Evolutionary conservation across 64 coral and sea anemone genomes (phyloP), one percentile per base, ranked within the genome.

Genomic region (Actinia equina): DNA sequence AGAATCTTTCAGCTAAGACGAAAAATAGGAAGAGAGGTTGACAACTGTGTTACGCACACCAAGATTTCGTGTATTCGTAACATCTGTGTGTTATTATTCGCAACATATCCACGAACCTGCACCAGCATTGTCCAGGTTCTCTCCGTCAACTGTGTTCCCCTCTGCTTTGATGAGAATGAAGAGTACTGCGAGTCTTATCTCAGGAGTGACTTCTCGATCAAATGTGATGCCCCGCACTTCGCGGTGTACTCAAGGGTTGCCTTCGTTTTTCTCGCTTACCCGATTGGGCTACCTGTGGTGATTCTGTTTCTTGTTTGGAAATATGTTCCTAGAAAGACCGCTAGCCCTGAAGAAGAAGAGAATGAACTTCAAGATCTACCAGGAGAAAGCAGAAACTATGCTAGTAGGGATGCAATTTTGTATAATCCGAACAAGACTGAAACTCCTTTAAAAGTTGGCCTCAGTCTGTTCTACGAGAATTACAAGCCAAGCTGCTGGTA

Each of bases 401-500:
- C 44, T 5, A 37, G 30, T 37, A 1, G 30, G 6, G 20, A 6
- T 17, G 76, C 76, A 45, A 43, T 78, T 18, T 17, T 45, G 26
- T 78, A 43, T 19, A 78, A 16, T 11, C 5, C 76, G 43, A 43
- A 14, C 15, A 16, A 41, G 15, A 18, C 76, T 5, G 27, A 78
- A 78, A 43, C 76, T 4, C 76, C 76, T 11, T 78, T 78, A 0
- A 78, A 78, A 78, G 20, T 41, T 43, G 94, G 94, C 8, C 83
- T 95, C 30, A 88, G 89, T 65, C 88, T 95, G 67, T 91, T 95
- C 74, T 92, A 86, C 51, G 94, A 95, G 89, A 95, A 95, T 71
- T 95, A 95, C 61, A 91, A 91, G 6, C 86, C 83, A 5, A 27
- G 91, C 10, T 88, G 86, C 12, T 95, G 94, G 94, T 95, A 95